Evolutionary conservation across 2,797 vertebrate species (phyloP), one percentile per base, ranked within the genome.

Genomic region (Carcharodon carcharias): DNA sequence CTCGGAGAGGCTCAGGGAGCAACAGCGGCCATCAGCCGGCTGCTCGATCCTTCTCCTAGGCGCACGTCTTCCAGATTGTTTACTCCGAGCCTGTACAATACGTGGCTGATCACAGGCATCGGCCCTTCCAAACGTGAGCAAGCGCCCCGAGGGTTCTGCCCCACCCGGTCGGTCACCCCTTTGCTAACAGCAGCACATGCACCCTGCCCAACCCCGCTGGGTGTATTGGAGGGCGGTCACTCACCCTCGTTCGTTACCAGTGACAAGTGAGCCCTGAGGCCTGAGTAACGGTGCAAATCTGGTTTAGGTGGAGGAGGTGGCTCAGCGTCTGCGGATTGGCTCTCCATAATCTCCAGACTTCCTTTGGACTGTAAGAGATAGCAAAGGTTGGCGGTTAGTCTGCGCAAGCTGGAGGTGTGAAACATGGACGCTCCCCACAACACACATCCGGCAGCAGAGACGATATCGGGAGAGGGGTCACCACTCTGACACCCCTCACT

Each of bases 241-340:
- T 98, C 97, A 98, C 98, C 98, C 97, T 98, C 98, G 1, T 96
- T 98, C 93, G 98, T 96, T 96, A 97, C 97, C 96, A 98, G 97
- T 96, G 97, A 97, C 96, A 98, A 97, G 96, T 98, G 98, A 94
- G 98, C 98, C 93, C 98, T 97, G 95, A 98, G 97, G 96, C 98
- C 98, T 0, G 98, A 97, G 97, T 98, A 99, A 96, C 98, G 98
- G 97, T 98, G 99, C 97, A 99, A 98, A 97, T 99, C 99, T 0
- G 99, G 99, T 97, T 99, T 99, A 80, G 99, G 99, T 96, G 99
- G 99, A 96, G 99, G 99, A 11, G 99, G 99, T 0, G 99, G 98
- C 89, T 99, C 99, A 5, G 98, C 98, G 0, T 99, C 99, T 4
- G 98, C 99, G 31, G 99, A 99, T 97, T 99, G 99, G 97, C 99